Evolutionary conservation across 2,113 vertebrate species (phyloP), one percentile per base, ranked within the genome.

Genomic region (Ammodytes dubius): DNA sequence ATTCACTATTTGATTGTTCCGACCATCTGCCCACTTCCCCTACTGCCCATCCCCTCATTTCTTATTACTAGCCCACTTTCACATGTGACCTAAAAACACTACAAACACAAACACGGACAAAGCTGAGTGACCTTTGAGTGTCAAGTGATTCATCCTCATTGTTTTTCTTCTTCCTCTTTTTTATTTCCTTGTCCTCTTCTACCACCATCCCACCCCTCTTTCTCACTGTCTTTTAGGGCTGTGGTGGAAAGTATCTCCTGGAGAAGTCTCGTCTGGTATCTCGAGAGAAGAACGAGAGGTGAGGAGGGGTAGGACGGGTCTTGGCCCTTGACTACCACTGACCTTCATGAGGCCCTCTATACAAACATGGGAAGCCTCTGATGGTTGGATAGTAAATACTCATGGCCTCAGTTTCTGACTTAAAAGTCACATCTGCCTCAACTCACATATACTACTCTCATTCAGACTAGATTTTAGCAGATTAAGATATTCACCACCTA

Each of bases 261-360:
- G 98, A 99, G 92, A 99, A 99, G 90, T 99, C 98, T 86, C 97
- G 98, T 5, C 94, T 99, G 73, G 98, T 99, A 59, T 99, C 98
- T 87, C 96, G 96, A 91, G 98, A 97, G 88, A 98, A 99, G 87
- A 98, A 99, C 45, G 98, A 99, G 94, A 97, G 98, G 98, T 99
- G 61, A 61, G 88, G 43, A 81, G 3, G 14, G 40, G 54, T 40
- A 9, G 37, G 11, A 43, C 6, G 45, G 72, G 86, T 77, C 57
- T 66, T 40, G 58, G 87, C 84, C 86, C 12, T 46, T 86, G 8
- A 76, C 42, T 74, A 49, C 13, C 1, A 27, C 17, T 71, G 87
- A 79, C 79, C 87, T 64, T 70, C 11, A 75, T 2, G 19, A 43
- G 66, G 68, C 40, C 47, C 56, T 83, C 72, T 90, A 57, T 67